A percentile compares a stretch with the other conserved stretches of the same genome.
Conservation (phyloP, 2,797 vertebrate species). For the Bufotes viridis region DNA sequence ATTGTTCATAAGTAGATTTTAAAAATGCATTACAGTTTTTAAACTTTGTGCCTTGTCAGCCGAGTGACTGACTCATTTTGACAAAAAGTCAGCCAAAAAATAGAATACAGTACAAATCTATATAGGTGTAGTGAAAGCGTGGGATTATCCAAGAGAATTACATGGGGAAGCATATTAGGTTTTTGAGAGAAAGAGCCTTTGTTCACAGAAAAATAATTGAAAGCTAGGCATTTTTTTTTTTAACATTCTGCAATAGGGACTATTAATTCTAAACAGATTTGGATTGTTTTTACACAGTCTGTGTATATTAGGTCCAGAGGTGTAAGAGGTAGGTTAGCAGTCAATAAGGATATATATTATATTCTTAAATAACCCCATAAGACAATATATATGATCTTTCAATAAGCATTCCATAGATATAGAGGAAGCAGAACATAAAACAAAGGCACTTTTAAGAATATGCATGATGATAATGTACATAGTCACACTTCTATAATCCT, state of each 20-base stretch:
- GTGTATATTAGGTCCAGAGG: conserved; percentile 37
- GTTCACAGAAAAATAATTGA: neutral
- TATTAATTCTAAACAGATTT: conserved; percentile 50
- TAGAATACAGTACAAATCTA: conserved; percentile 7
- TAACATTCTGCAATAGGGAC: neutral
- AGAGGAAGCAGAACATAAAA: conserved; percentile 45
- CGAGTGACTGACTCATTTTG: neutral
- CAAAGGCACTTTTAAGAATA: conserved; percentile 52
- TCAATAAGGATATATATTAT: conserved; percentile 52
- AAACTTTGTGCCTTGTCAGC: neutral
- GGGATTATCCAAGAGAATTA: conserved; percentile 12
- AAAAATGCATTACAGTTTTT: neutral
- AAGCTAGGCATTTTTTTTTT: conserved; percentile 16
- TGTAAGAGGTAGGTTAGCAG: conserved; percentile 50
- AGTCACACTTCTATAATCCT: conserved; percentile 55
- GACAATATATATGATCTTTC: conserved; percentile 45
- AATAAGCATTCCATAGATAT: conserved; percentile 36
- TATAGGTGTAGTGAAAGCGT: conserved; percentile 9
- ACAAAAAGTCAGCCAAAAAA: conserved; percentile 8
- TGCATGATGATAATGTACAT: conserved; percentile 52
- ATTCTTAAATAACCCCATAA: conserved; percentile 46
- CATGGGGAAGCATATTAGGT: neutral
- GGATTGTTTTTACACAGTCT: conserved; percentile 22
- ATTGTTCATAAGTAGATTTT: neutral
- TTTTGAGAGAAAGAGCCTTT: neutral